Evolutionary conservation across 2,113 vertebrate species (phyloP).

Genomic region (Numida meleagris): DNA sequence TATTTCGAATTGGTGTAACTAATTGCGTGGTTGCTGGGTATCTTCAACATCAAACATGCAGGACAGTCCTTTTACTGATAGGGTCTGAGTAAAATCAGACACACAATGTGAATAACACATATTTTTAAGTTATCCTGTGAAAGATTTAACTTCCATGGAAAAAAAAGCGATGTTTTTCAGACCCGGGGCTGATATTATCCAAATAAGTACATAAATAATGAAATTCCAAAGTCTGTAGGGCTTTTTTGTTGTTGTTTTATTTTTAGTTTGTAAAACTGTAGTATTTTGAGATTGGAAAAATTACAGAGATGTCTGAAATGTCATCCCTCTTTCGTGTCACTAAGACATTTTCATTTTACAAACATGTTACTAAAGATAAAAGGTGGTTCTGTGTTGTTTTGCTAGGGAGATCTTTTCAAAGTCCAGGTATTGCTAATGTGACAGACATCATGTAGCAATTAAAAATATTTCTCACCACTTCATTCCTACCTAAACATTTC

Average conservation of each 20-base stretch:
- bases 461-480: neutral
- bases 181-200: neutral
- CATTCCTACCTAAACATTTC: neutral
- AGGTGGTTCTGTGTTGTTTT: neutral
- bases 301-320: neutral
- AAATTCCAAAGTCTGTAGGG: neutral
- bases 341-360: neutral
- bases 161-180: neutral
- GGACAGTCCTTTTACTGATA: neutral
- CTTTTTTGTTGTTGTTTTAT: neutral
- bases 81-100: neutral
- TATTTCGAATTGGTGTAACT: conserved; percentile 4
- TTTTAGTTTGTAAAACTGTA: neutral
- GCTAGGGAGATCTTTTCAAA: neutral
- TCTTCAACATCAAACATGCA: neutral
- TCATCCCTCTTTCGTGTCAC: neutral
- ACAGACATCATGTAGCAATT: neutral
- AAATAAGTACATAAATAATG: neutral
- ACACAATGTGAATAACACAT: neutral
- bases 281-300: neutral
- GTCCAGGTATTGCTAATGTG: neutral
- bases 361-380: neutral
- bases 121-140: neutral
- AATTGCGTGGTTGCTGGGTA: neutral
- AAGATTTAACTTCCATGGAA: neutral